A percentile compares a stretch with the other conserved stretches of the same genome.
These are phyloP conservation scores for Chaitophorus viminalis DNA, from an alignment of 2,888 invertebrate species.

Conservation along the genomic window DNA sequence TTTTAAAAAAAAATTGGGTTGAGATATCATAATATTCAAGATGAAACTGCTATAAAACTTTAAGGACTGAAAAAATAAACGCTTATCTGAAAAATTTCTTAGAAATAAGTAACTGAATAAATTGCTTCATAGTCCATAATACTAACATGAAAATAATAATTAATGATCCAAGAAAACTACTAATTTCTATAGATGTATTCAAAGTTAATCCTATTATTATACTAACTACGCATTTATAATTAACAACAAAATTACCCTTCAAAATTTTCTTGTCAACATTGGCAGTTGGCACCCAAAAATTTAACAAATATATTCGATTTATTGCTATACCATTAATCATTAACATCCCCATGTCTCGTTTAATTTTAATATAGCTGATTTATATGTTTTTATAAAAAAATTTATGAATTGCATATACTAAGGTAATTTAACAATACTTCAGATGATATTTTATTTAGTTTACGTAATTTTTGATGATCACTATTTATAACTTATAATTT, in stretches of 20 bases:
- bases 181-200: not conserved
- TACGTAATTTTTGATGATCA: too few relatives aligned
- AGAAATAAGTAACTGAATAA: not conserved
- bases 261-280: not conserved
- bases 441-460: too few relatives aligned
- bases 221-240: not conserved
- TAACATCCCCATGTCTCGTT: not conserved
- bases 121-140: too few relatives aligned
- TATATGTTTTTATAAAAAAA: too few relatives aligned
- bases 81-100: not conserved
- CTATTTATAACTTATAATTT: too few relatives aligned
- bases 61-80: too few relatives aligned
- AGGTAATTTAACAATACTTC: too few relatives aligned
- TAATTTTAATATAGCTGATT: not conserved
- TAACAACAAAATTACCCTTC: not conserved
- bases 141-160: too few relatives aligned
- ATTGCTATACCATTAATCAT: not conserved
- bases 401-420: too few relatives aligned
- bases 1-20: too few relatives aligned
- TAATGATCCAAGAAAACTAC: not conserved
- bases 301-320: not conserved
- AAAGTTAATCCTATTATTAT: not conserved
- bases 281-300: not conserved
- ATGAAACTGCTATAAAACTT: too few relatives aligned
- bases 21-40: too few relatives aligned